phyloP scores from a whole-genome alignment of 2,888 invertebrate species.

The Allygus modestus region DNA sequence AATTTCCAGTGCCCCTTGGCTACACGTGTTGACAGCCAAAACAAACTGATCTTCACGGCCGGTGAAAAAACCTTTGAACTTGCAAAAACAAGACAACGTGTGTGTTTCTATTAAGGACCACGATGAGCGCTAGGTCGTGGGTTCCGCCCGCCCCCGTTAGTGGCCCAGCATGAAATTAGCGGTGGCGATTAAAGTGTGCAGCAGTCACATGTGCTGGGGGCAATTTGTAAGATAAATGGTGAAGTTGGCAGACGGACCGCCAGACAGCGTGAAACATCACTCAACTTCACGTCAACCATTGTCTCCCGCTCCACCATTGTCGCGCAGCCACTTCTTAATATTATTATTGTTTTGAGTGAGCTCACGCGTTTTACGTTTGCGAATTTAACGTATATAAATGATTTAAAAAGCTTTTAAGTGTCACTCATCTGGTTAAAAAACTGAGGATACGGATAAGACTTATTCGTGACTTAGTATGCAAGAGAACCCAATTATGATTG shows the following conservation, averaged over 20 bases:
- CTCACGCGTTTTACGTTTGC: too few species aligned
- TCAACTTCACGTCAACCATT: slow-evolving; percentile 27
- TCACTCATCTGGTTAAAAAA: too few species aligned
- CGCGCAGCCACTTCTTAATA: too few species aligned
- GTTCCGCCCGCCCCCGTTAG: neutral
- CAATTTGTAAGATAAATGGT: slow-evolving; percentile 53
- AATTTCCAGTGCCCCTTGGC: neutral
- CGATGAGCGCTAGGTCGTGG: too few species aligned
- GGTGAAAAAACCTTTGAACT: slow-evolving; percentile 38
- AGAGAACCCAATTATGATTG: too few species aligned
- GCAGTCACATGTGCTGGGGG: slow-evolving; percentile 38
- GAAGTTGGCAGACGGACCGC: slow-evolving; percentile 13
- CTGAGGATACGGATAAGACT: too few species aligned
- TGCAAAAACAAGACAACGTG: neutral
- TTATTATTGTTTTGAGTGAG: too few species aligned
- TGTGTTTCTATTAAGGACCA: neutral
- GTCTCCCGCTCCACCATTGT: neutral
- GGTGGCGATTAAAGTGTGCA: slow-evolving; percentile 24
- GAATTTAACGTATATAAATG: too few species aligned
- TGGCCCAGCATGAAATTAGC: slow-evolving; percentile 47
- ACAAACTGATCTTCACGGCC: slow-evolving; percentile 20
- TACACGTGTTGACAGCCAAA: slow-evolving; percentile 24
- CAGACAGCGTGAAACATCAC: slow-evolving; percentile 31
- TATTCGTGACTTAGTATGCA: too few species aligned
- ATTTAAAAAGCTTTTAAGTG: too few species aligned